Evolutionary conservation across 2,888 invertebrate species (phyloP), one percentile per base, ranked within the genome.

Genomic region (Germaria angustata): DNA sequence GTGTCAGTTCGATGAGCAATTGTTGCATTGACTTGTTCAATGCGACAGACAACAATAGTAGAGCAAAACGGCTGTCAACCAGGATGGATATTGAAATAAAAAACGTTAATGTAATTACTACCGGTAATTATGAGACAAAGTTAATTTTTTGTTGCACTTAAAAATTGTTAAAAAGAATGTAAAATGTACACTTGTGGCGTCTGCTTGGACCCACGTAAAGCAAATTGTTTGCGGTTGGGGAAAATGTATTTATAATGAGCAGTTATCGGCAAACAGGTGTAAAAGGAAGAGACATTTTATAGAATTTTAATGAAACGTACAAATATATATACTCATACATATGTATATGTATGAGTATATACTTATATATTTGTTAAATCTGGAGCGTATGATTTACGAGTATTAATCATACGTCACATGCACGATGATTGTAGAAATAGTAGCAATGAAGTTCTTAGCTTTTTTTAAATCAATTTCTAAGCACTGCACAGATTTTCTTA

Each of bases 111-210:
- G 63, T 81, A 73, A 81, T 81, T 81, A 81, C 65, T 68, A 65
- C 69, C 59, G 36, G 57, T 53, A 81, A 81, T 81, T 81, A 81
- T 81, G 78, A 79, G 73, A 75, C 78, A 81, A 78, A 75, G 68
- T 81, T 69, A 63, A 78, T 75, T 69, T 81, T 73, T 65, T 73
- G 22, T 63, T 69, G 49, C 78, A 68, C 72, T 81, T 71, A 36
- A 63, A 61, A 66, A 71, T n/a, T 24, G 66, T 66, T 69, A 53
- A 78, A 77, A 55, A 68, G 63, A 77, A 76, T 66, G 39, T 24
- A 65, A 75, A 80, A 80, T 63, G 73, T 65, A 34, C 61, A 22
- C 11, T 15, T 46, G 39, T 36, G 46, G 7, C 49, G 28, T 28
- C 6, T 15, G 46, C 17, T 34, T 46, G 71, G n/a, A 32, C 9